phyloP scores from a whole-genome alignment of 2,797 vertebrate genomes.

The Notoglanidium macrostoma region DNA sequence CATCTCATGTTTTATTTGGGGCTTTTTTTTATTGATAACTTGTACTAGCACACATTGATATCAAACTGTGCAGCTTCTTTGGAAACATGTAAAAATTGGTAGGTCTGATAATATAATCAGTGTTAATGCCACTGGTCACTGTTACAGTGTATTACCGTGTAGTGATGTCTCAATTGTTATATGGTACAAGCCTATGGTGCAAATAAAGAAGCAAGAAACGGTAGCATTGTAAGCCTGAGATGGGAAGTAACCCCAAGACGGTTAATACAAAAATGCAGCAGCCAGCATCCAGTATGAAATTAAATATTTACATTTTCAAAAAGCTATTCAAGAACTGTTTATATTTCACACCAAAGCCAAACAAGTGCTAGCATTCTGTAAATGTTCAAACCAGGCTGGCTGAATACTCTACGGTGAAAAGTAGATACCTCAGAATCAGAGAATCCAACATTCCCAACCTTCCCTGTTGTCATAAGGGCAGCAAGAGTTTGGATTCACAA shows the following conservation, averaged over 20 bases:
- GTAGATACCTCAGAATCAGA: neutral
- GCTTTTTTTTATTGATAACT: neutral
- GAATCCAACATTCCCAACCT: neutral
- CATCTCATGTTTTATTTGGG: neutral
- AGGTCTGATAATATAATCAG: neutral
- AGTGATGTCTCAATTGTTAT: neutral
- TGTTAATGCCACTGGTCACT: neutral
- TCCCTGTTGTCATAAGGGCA: neutral
- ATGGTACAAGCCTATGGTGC: neutral
- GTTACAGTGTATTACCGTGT: neutral
- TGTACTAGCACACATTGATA: neutral
- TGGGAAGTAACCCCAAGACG: too few relatives aligned
- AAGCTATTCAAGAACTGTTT: neutral
- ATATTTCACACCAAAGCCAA: neutral
- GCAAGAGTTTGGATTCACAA: neutral
- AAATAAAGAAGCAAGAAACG: neutral
- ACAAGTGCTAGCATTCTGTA: neutral
- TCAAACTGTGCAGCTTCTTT: neutral
- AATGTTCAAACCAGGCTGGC: neutral
- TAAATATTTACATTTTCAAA: neutral
- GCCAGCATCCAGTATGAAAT: neutral
- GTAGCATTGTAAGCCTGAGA: neutral
- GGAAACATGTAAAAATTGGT: neutral
- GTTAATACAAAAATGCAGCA: neutral
- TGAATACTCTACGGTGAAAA: neutral